A percentile compares a stretch with the other conserved stretches of the same genome.
Evolutionary conservation across 2,797 vertebrate genomes (phyloP).

Genomic region (Distichodus sexfasciatus): DNA sequence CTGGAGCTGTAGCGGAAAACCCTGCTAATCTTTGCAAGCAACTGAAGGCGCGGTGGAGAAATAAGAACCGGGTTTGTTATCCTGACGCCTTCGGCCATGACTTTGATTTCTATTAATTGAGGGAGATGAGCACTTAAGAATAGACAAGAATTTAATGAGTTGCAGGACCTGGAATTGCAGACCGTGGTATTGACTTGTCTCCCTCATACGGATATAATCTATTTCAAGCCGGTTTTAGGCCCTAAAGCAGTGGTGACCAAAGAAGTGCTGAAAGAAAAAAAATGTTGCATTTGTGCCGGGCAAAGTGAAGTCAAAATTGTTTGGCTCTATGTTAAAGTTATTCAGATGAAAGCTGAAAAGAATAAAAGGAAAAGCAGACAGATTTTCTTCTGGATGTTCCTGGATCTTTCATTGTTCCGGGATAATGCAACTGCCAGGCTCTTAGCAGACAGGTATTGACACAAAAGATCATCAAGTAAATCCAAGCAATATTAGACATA

Average conservation of each 20-base stretch:
- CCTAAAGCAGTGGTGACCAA: neutral
- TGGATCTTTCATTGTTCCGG: neutral
- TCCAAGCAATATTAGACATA: neutral
- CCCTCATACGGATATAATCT: constrained; percentile 4
- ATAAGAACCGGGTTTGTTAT: constrained; percentile 58
- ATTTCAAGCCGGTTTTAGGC: constrained; percentile 5
- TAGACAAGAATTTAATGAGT: constrained; percentile 52
- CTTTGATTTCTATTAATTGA: constrained; percentile 65
- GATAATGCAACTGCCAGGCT: neutral
- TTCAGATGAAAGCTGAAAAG: constrained; percentile 10
- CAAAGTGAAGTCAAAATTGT: neutral
- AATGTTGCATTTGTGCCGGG: neutral
- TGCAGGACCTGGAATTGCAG: constrained; percentile 9
- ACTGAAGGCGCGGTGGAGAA: constrained; percentile 61
- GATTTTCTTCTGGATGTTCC: neutral
- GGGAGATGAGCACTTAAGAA: constrained; percentile 60
- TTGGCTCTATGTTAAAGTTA: neutral
- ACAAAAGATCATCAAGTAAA: neutral
- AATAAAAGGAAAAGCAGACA: neutral
- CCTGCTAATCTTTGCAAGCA: constrained; percentile 52
- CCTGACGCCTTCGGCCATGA: constrained; percentile 51
- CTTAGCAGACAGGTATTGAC: neutral
- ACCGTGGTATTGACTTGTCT: constrained; percentile 15
- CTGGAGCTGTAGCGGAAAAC: constrained; percentile 48
- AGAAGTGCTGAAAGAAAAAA: neutral